Percentiles rank a stretch among this genome's conserved stretches.
Evolutionary conservation across 2,888 invertebrate genomes (phyloP).

Genomic region (Cordilura impudica): DNA sequence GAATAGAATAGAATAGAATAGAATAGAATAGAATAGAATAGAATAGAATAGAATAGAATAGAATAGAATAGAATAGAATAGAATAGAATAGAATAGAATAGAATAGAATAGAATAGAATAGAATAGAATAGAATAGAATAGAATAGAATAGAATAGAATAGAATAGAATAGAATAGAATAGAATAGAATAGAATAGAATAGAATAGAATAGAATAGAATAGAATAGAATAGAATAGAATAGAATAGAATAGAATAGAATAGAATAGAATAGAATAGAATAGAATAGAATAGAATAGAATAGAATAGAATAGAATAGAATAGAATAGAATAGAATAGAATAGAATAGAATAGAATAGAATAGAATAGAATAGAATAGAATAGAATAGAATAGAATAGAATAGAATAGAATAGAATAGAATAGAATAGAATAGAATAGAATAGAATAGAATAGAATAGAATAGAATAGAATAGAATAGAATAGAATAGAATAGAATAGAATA

Average conservation of each 20-base stretch:
- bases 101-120: constrained; percentile 16
- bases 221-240: constrained; percentile 13
- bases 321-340: constrained; percentile 13
- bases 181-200: constrained; percentile 12
- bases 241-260: constrained; percentile 13
- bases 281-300: constrained; percentile 19
- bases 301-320: constrained; percentile 8
- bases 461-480: constrained; percentile 22
- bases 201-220: constrained; percentile 13
- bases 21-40: constrained; percentile 13
- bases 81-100: constrained; percentile 15
- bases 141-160: constrained; percentile 11
- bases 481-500: constrained; percentile 18
- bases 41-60: constrained; percentile 16
- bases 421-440: constrained; percentile 19
- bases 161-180: constrained; percentile 13
- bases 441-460: constrained; percentile 19
- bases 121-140: constrained; percentile 12
- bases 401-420: constrained; percentile 17
- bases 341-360: constrained; percentile 13
- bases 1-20: background rate
- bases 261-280: constrained; percentile 12
- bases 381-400: constrained; percentile 21
- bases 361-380: constrained; percentile 11
- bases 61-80: constrained; percentile 12